These are phyloP conservation scores for Eristalis pertinax DNA, from an alignment of 2,888 invertebrate genomes.

Conservation along the genomic window DNA sequence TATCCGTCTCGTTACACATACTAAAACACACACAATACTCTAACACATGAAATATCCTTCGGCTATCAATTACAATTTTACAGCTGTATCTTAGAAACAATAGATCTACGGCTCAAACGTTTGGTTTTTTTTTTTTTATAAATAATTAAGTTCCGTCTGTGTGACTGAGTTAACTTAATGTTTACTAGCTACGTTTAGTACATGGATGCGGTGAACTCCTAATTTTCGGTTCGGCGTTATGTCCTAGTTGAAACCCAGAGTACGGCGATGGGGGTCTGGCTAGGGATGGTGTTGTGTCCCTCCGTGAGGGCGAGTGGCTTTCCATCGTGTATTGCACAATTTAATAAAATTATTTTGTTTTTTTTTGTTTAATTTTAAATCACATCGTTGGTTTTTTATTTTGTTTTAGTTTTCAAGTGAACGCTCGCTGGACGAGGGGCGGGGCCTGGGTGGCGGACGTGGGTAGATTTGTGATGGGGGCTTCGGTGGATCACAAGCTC, in stretches of 20 bases:
- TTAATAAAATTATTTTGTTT: background rate
- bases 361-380: constrained; percentile 47
- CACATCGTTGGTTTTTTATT: constrained; percentile 52
- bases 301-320: constrained; percentile 6
- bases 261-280: background rate
- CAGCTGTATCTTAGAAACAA: constrained; percentile 35
- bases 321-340: constrained; percentile 62
- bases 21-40: constrained; percentile 63
- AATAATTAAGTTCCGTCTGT: constrained; percentile 33
- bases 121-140: constrained; percentile 1
- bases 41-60: constrained; percentile 49
- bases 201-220: constrained; percentile 50
- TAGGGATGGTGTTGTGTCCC: background rate
- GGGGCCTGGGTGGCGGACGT: constrained; percentile 8
- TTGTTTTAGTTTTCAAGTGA: constrained; percentile 34
- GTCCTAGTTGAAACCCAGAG: background rate
- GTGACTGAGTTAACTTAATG: constrained; percentile 13
- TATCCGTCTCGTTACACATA: constrained; percentile 40
- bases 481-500: constrained; percentile 63
- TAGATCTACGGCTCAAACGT: constrained; percentile 53
- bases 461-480: constrained; percentile 48
- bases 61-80: constrained; percentile 57
- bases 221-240: constrained; percentile 3
- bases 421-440: constrained; percentile 46
- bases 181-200: constrained; percentile 67